phyloP scores from a whole-genome alignment of 2,888 invertebrate genomes.

The Zootermopsis nevadensis region DNA sequence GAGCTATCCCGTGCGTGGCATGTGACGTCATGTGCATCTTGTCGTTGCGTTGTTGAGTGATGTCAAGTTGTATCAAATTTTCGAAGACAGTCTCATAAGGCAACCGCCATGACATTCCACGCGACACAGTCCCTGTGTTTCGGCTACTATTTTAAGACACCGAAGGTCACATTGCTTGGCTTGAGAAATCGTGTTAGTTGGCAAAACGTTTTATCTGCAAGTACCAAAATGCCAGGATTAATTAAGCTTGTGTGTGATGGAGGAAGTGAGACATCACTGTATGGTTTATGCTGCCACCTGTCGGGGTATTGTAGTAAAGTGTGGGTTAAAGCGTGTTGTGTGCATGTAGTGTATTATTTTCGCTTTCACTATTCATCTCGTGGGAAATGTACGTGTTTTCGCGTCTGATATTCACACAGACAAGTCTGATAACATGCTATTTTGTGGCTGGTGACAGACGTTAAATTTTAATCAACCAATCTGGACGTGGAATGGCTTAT shows the following conservation, averaged over 20 bases:
- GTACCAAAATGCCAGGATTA: constrained; percentile 18
- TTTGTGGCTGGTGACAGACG: not conserved
- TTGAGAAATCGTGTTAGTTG: constrained; percentile 11
- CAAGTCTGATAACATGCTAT: not conserved
- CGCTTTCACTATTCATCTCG: not conserved
- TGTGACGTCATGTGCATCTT: too few species aligned
- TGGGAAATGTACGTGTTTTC: constrained; percentile 1
- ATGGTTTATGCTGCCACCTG: constrained; percentile 6
- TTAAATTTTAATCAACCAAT: constrained; percentile 1
- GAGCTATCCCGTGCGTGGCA: too few species aligned
- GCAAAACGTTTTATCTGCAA: constrained; percentile 16
- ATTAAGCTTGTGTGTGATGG: constrained; percentile 14
- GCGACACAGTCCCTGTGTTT: not conserved
- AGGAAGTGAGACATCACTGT: not conserved
- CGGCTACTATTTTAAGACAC: not conserved
- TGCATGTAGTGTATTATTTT: not conserved
- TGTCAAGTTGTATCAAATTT: not conserved
- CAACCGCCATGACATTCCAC: not conserved
- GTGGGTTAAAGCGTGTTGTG: not conserved
- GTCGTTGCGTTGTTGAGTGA: too few species aligned
- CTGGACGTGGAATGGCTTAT: not conserved
- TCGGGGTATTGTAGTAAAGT: not conserved
- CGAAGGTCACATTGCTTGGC: constrained; percentile 9
- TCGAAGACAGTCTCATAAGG: not conserved
- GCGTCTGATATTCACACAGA: not conserved